phyloP scores from a whole-genome alignment of 2,113 vertebrate species.

The Synchiropus splendidus region DNA sequence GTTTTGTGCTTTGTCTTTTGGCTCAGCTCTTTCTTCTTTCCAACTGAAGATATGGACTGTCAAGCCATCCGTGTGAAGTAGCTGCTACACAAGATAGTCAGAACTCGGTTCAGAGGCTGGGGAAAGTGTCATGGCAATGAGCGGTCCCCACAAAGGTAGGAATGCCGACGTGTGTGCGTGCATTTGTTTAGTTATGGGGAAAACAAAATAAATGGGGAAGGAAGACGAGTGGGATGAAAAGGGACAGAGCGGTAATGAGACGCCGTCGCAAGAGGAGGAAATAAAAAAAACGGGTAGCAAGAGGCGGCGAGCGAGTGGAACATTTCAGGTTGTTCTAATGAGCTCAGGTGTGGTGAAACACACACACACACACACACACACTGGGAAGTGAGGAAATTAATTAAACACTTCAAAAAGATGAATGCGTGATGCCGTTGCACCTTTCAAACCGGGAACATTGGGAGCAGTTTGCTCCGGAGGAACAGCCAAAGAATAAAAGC shows the following conservation, averaged over 20 bases:
- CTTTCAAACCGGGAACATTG: slow-evolving; percentile 26
- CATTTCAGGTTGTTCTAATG: slow-evolving; percentile 47
- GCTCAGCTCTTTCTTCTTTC: too few relatives aligned
- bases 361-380: slow-evolving; percentile 24
- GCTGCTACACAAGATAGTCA: too few relatives aligned
- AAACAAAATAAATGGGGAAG: slow-evolving; percentile 19
- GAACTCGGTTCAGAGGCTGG: too few relatives aligned
- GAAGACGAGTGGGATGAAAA: slow-evolving; percentile 25
- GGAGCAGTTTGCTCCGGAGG: not conserved
- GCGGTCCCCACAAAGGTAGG: too few relatives aligned
- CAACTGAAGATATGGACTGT: too few relatives aligned
- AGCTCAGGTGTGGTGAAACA: slow-evolving; percentile 52
- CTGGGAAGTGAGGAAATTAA: slow-evolving; percentile 55
- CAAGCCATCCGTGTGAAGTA: too few relatives aligned
- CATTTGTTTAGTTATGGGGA: not conserved
- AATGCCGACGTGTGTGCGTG: slow-evolving; percentile 8
- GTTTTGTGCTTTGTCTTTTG: too few relatives aligned
- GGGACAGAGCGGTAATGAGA: slow-evolving; percentile 31
- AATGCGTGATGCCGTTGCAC: slow-evolving; percentile 34
- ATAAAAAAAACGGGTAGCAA: slow-evolving; percentile 9
- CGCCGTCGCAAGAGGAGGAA: slow-evolving; percentile 9
- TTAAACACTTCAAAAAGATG: slow-evolving; percentile 58
- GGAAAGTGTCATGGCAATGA: too few relatives aligned
- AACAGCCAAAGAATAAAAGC: slow-evolving; percentile 2
- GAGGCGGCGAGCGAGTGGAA: slow-evolving; percentile 9